Base-by-base conservation (phyloP, 1,140 invertebrate species). In the Tachypleus tridentatus region DNA sequence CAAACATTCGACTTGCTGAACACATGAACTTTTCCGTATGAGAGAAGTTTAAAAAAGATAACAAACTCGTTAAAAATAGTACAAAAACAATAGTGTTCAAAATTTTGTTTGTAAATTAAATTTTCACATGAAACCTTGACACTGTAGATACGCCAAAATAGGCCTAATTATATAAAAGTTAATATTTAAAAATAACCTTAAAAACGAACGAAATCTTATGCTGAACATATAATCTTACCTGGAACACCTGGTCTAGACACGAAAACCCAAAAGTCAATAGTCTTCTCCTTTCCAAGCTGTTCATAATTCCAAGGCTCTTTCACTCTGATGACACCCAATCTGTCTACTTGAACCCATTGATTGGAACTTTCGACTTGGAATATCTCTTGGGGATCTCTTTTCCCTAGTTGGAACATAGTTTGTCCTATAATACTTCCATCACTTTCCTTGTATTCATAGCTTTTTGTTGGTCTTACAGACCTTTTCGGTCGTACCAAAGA, bases 301-400 rank as follows among this genome's bases (percentile, higher is more conserved):
- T 96, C 93, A 77, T 92, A 96, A 81, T 96, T 91, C 92, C 92
- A 96, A 82, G 93, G 93, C 82, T 93, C 91, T 78, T 93, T 93
- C 54, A 96, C 91, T 71, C 86, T 84, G 66, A 96, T 91, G 49
- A 90, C 89, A 64, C 92, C 92, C 78, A 89, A 93, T 5, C 87
- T 83, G 75, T 91, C 90, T 53, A 96, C 91, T 9, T 87, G 91
- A 49, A 96, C 91, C 92, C 92, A 96, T 49, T 69, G 64, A 50
- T 71, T 72, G 58, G 87, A 86, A 79, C 92, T 93, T 76, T 93
- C 89, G 71, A 96, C 92, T 78, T 93, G 93, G 75, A 93, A 96
- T 7, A 87, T 91, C 75, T 96, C 92, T 71, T 87, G 83, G 64
- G 93, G 89, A 48, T 88, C 89, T 77, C 94, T 90, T 75, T 93